Evolutionary conservation across 2,113 vertebrate genomes (phyloP), one percentile per base, ranked within the genome.

Genomic region (Formicarius rufipectus): DNA sequence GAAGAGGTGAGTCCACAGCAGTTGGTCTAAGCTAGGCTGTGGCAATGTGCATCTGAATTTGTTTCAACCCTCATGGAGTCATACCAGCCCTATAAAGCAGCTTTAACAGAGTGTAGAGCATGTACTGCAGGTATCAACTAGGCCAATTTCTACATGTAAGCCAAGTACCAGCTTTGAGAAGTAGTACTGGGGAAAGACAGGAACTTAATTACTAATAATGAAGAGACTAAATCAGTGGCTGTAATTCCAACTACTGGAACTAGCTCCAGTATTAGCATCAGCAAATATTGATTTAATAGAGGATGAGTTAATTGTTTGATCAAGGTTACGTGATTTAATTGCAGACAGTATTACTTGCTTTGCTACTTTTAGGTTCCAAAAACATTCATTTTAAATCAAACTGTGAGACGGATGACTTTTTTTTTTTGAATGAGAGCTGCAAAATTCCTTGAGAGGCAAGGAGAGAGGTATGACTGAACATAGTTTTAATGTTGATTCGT

Each of bases 211-310:
- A 86, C 82, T 40, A 79, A 1, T 76, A 92, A 94, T 90, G 93
- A 80, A 90, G 59, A 85, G 10, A 85, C 50, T 80, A 79, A 92
- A 92, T 69, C 85, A 83, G 75, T 14, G n/a, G 42, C 47, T 87
- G 23, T 66, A 87, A 91, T 83, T 89, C 47, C 78, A 94, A 2
- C 53, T 90, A 50, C 67, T 91, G 67, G 49, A 93, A 89, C 87
- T 85, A 85, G 72, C 55, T 71, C 68, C 55, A 67, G 30, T 84
- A 85, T 89, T 73, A 95, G 75, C 71, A 94, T 67, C 74, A 91
- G 42, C 86, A 94, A 90, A 94, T 90, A 95, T 25, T 94, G 87
- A 96, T 90, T 95, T 83, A 93, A 76, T 63, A 95, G 59, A 87
- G 39, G 35, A 83, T 53, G 59, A 95, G 71, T 87, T 97, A 96